phyloP scores from a whole-genome alignment of 2,888 invertebrate species.

The Agrilus cyanescens region DNA sequence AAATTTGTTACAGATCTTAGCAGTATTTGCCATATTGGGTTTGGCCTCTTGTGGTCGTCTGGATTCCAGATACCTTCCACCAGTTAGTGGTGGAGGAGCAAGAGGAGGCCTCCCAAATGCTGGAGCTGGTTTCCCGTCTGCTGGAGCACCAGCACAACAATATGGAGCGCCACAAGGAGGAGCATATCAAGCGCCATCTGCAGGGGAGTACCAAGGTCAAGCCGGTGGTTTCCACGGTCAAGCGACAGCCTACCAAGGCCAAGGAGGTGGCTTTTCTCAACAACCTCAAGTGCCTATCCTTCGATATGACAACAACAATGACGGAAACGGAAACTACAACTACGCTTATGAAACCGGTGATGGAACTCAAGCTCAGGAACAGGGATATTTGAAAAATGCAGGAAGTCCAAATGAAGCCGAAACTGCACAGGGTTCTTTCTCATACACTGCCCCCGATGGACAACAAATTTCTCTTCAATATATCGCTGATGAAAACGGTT shows the following conservation, averaged over 20 bases:
- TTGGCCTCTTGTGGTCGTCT: constrained; percentile 23
- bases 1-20: constrained; percentile 8
- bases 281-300: constrained; percentile 12
- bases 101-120: constrained; percentile 11
- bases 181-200: constrained; percentile 7
- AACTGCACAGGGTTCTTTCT: constrained; percentile 25
- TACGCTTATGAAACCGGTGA: constrained; percentile 21
- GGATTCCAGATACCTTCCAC: constrained; percentile 14
- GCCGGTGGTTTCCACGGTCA: neutral
- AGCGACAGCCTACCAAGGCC: constrained; percentile 2
- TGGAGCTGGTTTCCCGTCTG: neutral
- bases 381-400: constrained; percentile 16
- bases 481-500: constrained; percentile 26
- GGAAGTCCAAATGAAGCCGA: constrained; percentile 13
- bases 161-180: neutral
- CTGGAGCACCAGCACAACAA: too few relatives aligned
- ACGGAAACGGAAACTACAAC: constrained; percentile 21
- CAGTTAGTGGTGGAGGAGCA: constrained; percentile 11
- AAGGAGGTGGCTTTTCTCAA: constrained; percentile 1
- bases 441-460: constrained; percentile 27
- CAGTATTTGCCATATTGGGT: constrained; percentile 22
- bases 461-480: constrained; percentile 20
- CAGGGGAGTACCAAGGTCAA: constrained; percentile 5
- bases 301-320: constrained; percentile 21
- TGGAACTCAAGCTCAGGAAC: constrained; percentile 24